phyloP scores from a whole-genome alignment of 2,888 invertebrate genomes.

The Cecidostiba fungosa region DNA sequence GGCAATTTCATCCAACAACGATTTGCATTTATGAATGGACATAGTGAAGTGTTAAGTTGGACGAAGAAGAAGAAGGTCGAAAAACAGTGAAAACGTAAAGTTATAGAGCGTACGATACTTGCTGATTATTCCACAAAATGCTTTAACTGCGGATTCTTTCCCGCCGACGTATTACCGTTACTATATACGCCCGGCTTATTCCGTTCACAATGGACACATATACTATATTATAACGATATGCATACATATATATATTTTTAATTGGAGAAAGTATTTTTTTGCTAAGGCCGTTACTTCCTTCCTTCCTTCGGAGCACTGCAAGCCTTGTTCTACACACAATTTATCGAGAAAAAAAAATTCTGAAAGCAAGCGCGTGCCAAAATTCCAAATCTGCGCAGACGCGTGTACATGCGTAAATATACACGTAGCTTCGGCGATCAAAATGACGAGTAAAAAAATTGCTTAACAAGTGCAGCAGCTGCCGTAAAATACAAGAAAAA shows the following conservation, averaged over 20 bases:
- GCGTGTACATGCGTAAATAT: background rate
- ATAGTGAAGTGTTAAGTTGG: background rate
- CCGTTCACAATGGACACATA: constrained; percentile 6
- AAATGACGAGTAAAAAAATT: constrained; percentile 39
- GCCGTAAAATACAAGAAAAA: constrained; percentile 18
- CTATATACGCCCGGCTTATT: background rate
- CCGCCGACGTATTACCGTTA: background rate
- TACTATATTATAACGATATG: background rate
- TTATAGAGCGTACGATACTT: background rate
- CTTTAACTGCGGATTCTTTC: constrained; percentile 33
- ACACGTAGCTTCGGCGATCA: constrained; percentile 28
- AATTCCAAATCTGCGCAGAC: constrained; percentile 37
- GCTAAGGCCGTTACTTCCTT: constrained; percentile 49
- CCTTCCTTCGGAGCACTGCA: constrained; percentile 41
- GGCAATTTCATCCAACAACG: constrained; percentile 53
- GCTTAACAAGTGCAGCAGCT: constrained; percentile 55
- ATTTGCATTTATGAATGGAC: constrained; percentile 52
- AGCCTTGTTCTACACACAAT: constrained; percentile 16
- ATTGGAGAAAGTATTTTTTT: constrained; percentile 39
- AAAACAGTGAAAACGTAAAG: constrained; percentile 7
- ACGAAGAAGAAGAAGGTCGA: background rate
- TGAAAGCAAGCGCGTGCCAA: constrained; percentile 58
- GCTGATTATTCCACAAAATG: constrained; percentile 35
- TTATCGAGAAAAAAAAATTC: constrained; percentile 7
- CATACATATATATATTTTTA: constrained; percentile 49